These are phyloP conservation scores for Tyria jacobaeae DNA, from an alignment of 2,888 invertebrate genomes.

Conservation along the genomic window DNA sequence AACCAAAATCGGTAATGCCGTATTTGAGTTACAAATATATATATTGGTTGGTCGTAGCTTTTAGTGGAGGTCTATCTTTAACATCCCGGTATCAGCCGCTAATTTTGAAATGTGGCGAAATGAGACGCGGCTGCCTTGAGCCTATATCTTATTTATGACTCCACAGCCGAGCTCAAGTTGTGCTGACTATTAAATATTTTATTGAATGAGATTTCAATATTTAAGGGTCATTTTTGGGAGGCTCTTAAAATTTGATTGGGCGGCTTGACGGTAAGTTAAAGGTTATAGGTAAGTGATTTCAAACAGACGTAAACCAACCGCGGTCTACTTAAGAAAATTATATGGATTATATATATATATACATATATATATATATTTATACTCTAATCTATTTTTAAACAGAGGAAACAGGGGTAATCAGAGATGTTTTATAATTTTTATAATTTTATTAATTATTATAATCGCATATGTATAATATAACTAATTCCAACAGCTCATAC, in stretches of 20 bases:
- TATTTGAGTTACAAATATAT: too few relatives aligned
- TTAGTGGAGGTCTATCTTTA: slow-evolving; percentile 23
- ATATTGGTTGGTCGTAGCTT: too few relatives aligned
- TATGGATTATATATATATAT: too few relatives aligned
- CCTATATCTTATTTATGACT: slow-evolving; percentile 45
- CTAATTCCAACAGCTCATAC: too few relatives aligned
- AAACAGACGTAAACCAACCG: slow-evolving; percentile 1
- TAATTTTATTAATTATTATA: too few relatives aligned
- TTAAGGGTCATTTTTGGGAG: slow-evolving; percentile 7
- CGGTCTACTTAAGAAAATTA: background rate
- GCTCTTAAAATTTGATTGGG: slow-evolving; percentile 9
- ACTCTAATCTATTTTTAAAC: too few relatives aligned
- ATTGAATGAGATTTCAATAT: slow-evolving; percentile 46
- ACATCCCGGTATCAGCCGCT: slow-evolving; percentile 57
- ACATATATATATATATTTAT: too few relatives aligned
- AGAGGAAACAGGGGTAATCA: too few relatives aligned
- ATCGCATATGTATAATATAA: too few relatives aligned
- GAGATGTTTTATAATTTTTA: too few relatives aligned
- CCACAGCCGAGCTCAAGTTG: slow-evolving; percentile 33
- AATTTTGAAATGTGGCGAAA: slow-evolving; percentile 70
- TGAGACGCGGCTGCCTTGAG: slow-evolving; percentile 55
- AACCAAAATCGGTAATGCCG: too few relatives aligned
- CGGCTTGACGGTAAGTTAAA: slow-evolving; percentile 16
- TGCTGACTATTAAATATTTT: slow-evolving; percentile 51
- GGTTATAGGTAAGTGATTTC: slow-evolving; percentile 5